phyloP scores from a whole-genome alignment of 2,797 vertebrate species.

The Bradypus variegatus region DNA sequence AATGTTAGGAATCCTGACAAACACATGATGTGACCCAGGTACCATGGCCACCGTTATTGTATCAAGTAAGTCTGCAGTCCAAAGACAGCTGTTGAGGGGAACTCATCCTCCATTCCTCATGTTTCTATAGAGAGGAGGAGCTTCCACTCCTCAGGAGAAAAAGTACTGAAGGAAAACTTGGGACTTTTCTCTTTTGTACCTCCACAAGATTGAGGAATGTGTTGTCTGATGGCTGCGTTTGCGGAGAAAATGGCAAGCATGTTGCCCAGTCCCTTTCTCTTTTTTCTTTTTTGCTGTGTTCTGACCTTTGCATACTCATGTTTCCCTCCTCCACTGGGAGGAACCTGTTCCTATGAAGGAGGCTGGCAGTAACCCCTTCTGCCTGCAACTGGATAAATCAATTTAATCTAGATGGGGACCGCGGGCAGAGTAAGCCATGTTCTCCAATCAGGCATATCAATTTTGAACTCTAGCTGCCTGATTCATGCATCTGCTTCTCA shows the following conservation, averaged over 20 bases:
- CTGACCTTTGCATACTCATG: background rate
- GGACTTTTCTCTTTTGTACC: background rate
- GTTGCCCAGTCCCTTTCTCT: background rate
- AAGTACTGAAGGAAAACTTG: background rate
- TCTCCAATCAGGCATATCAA: background rate
- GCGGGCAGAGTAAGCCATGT: background rate
- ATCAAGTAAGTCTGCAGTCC: slow-evolving; percentile 11
- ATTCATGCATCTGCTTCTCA: background rate
- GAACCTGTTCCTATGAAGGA: background rate
- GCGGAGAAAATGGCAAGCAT: background rate
- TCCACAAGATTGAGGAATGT: background rate
- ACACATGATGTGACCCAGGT: slow-evolving; percentile 6
- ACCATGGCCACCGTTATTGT: background rate
- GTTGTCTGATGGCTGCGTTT: background rate
- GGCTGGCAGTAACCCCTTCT: background rate
- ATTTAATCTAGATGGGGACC: background rate
- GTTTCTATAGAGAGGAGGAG: background rate
- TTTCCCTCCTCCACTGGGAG: background rate
- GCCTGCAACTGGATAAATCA: background rate
- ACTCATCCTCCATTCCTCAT: background rate
- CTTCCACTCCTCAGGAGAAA: background rate
- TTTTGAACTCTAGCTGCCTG: background rate
- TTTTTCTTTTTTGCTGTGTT: background rate
- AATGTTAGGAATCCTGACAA: background rate
- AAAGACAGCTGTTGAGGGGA: background rate